Evolutionary conservation across 2,113 vertebrate species (phyloP).

Genomic region (Oriolus oriolus): DNA sequence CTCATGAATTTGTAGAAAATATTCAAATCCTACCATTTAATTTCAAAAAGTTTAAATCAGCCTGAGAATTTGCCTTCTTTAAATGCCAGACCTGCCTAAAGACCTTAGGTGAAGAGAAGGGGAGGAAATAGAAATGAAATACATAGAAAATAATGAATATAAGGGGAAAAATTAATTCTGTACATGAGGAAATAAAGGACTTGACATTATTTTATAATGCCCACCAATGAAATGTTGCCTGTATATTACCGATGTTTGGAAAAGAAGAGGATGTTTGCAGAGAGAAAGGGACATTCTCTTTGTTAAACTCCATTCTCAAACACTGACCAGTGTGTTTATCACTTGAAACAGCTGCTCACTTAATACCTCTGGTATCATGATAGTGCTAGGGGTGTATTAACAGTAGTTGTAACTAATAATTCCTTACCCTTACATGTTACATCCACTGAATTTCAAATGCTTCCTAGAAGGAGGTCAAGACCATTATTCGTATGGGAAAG

Average conservation of each 20-base stretch:
- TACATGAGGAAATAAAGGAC: not conserved
- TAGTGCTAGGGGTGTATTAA: not conserved
- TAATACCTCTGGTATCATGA: not conserved
- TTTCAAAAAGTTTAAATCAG: not conserved
- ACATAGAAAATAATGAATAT: not conserved
- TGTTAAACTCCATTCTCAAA: not conserved
- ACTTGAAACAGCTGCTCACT: not conserved
- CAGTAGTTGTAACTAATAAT: not conserved
- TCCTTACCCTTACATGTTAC: not conserved
- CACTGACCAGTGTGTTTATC: not conserved
- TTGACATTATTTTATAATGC: not conserved
- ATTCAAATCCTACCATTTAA: not conserved
- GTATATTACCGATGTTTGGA: accelerated
- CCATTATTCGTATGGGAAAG: not conserved
- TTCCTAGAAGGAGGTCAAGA: not conserved
- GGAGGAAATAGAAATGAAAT: not conserved
- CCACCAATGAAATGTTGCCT: not conserved
- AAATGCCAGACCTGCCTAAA: not conserved
- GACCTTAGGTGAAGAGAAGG: not conserved
- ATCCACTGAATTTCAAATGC: not conserved
- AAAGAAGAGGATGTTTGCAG: not conserved
- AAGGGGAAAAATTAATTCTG: not conserved
- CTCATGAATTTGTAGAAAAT: not conserved
- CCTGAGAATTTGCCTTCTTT: not conserved
- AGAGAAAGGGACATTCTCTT: not conserved